phyloP scores from a whole-genome alignment of 2,113 vertebrate species.

The Ifrita kowaldi region DNA sequence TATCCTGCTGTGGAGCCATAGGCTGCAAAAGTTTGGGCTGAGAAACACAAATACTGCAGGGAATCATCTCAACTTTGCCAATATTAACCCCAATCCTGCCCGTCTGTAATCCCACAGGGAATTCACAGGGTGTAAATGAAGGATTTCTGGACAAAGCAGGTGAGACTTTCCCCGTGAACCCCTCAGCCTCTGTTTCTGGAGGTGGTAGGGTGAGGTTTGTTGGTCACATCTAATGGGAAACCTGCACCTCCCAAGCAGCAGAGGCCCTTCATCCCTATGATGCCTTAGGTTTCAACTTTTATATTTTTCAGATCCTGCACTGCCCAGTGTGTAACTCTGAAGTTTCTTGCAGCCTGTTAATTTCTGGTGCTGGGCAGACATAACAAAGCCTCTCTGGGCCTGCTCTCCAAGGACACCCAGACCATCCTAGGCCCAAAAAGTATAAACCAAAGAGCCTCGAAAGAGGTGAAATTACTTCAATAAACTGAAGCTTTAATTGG shows the following conservation, averaged over 20 bases:
- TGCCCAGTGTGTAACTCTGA: too few species aligned
- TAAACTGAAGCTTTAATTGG: too few species aligned
- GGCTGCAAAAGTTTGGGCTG: background rate
- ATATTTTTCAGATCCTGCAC: too few species aligned
- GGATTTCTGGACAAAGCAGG: background rate
- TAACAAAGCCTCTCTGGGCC: too few species aligned
- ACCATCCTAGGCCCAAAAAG: too few species aligned
- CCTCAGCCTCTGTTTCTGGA: background rate
- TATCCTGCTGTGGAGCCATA: rapidly evolving
- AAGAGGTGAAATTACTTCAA: too few species aligned
- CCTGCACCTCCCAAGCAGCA: background rate
- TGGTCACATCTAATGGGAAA: rapidly evolving
- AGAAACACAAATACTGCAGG: background rate
- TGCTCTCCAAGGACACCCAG: too few species aligned
- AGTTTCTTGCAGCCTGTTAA: too few species aligned
- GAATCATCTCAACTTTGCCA: background rate
- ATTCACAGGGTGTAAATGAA: background rate
- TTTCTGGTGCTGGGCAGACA: too few species aligned
- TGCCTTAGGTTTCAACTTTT: too few species aligned
- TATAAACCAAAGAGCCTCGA: too few species aligned
- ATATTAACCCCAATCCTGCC: background rate
- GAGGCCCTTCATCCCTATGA: too few species aligned
- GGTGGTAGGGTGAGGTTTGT: rapidly evolving
- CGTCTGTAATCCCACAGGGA: background rate
- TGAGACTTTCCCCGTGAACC: rapidly evolving